Evolutionary conservation across 2,797 vertebrate species (phyloP).

Genomic region (Petrocephalus sullivani): DNA sequence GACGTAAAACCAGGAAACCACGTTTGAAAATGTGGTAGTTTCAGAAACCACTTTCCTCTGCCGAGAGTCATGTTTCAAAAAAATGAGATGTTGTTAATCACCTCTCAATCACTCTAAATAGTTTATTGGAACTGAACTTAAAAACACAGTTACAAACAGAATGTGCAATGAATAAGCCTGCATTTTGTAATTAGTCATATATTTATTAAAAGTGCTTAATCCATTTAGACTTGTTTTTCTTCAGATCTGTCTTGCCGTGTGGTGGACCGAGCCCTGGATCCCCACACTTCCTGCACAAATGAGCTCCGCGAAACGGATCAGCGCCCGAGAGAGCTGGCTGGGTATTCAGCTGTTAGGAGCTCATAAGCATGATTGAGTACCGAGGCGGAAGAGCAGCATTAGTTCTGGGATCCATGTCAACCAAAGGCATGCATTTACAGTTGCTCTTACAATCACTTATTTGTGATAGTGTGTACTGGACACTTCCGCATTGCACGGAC

Average conservation of each 20-base stretch:
- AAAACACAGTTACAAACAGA: slow-evolving; percentile 4
- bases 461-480: not conserved
- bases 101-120: slow-evolving; percentile 10
- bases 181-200: slow-evolving; percentile 6
- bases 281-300: not conserved
- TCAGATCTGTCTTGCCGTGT: not conserved
- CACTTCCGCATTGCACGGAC: not conserved
- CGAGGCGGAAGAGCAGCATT: not conserved
- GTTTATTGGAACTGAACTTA: not conserved
- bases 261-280: not conserved
- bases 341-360: slow-evolving; percentile 10
- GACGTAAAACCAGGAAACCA: not conserved
- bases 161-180: not conserved
- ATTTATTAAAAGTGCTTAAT: not conserved
- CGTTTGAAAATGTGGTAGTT: not conserved
- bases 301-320: not conserved
- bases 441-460: not conserved
- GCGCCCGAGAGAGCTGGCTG: not conserved
- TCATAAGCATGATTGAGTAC: slow-evolving; percentile 11
- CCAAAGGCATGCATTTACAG: not conserved
- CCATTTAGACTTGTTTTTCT: not conserved
- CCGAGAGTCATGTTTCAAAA: not conserved
- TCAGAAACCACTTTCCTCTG: not conserved
- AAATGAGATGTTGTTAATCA: not conserved
- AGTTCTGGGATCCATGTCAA: not conserved